Percentiles rank a stretch among this genome's conserved stretches.
phyloP scores from a whole-genome alignment of 2,888 invertebrate genomes.

The Meganola albula region DNA sequence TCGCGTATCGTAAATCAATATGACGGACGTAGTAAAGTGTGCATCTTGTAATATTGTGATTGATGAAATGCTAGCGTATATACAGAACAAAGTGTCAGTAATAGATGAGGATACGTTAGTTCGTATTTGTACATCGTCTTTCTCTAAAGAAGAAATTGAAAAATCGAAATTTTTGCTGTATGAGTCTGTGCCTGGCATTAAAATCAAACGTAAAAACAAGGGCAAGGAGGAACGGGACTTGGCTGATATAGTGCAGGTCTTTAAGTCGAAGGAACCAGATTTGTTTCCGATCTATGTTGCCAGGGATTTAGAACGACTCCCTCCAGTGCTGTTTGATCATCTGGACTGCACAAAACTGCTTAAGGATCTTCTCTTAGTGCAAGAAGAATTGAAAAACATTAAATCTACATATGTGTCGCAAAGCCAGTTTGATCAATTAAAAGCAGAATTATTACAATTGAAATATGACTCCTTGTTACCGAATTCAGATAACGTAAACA shows the following conservation, averaged over 20 bases:
- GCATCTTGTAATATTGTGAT: slow-evolving; percentile 1
- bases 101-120: neutral
- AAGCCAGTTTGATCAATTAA: neutral
- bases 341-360: neutral
- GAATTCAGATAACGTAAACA: slow-evolving; percentile 1
- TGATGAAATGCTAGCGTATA: slow-evolving; percentile 1
- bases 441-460: neutral
- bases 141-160: neutral
- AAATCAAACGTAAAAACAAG: neutral
- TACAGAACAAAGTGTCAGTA: slow-evolving; percentile 1
- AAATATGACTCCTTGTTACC: neutral
- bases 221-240: neutral
- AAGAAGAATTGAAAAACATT: neutral
- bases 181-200: neutral
- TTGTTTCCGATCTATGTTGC: neutral
- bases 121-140: neutral
- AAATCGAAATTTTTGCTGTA: neutral
- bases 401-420: neutral
- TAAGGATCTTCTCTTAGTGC: neutral
- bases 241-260: neutral
- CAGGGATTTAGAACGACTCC: neutral
- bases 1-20: too few relatives aligned
- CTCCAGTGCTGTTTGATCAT: slow-evolving; percentile 1
- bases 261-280: slow-evolving; percentile 1
- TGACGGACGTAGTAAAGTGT: too few relatives aligned